A percentile compares a stretch with the other conserved stretches of the same genome.
Evolutionary conservation across 2,888 invertebrate genomes (phyloP).

Genomic region (Pachycephus smyrnensis): DNA sequence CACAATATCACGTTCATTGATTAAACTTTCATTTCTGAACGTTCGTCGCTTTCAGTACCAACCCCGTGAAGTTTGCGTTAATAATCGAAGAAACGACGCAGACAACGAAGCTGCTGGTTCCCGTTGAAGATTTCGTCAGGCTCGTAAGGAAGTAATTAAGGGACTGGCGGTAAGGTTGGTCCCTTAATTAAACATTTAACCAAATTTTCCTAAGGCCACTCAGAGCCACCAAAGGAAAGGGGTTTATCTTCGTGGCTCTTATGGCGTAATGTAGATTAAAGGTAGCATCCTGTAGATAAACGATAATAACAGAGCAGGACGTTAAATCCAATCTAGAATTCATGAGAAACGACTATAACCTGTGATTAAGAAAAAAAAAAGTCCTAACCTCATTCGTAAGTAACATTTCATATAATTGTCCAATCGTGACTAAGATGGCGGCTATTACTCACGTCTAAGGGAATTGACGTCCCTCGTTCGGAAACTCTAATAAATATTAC

Average conservation of each 20-base stretch:
- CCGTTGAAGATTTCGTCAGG: background rate
- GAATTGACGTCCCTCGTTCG: background rate
- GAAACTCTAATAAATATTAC: background rate
- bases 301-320: background rate
- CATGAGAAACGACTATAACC: background rate
- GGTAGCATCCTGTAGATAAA: background rate
- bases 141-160: background rate
- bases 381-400: background rate
- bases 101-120: background rate
- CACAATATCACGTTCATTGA: background rate
- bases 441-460: background rate
- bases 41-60: background rate
- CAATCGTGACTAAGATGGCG: background rate
- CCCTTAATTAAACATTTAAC: constrained; percentile 2
- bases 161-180: background rate
- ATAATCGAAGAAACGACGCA: background rate
- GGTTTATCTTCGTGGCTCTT: background rate
- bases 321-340: background rate
- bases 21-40: background rate
- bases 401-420: background rate
- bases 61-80: background rate
- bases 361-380: background rate
- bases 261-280: background rate
- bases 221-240: background rate
- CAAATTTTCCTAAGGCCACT: background rate